A percentile compares a stretch with the other conserved stretches of the same genome.
phyloP scores from a whole-genome alignment of 2,797 vertebrate genomes.

The Balearica regulorum region DNA sequence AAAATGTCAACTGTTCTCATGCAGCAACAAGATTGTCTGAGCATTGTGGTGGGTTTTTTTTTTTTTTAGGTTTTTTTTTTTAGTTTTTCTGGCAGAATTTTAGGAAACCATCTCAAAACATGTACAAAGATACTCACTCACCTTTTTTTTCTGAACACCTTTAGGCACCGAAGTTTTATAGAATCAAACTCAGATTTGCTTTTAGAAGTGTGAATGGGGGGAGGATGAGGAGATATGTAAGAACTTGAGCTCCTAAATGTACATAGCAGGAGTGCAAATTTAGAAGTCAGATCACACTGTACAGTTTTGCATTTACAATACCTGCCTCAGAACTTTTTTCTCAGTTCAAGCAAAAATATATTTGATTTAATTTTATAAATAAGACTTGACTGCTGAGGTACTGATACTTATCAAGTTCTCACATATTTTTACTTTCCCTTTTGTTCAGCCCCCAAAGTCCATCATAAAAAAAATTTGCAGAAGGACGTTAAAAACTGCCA shows the following conservation, averaged over 20 bases:
- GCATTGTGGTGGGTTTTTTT: slow-evolving; percentile 38
- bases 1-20: slow-evolving; percentile 36
- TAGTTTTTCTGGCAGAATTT: slow-evolving; percentile 42
- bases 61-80: slow-evolving; percentile 12
- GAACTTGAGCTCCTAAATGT: neutral
- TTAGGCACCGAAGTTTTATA: slow-evolving; percentile 19
- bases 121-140: slow-evolving; percentile 12
- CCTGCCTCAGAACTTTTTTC: slow-evolving; percentile 6
- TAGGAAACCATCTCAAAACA: slow-evolving; percentile 17
- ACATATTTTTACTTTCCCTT: slow-evolving; percentile 11
- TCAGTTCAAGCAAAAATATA: slow-evolving; percentile 35
- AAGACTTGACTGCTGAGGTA: slow-evolving; percentile 43
- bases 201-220: neutral
- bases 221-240: neutral
- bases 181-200: neutral
- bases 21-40: slow-evolving; percentile 74
- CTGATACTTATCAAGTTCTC: slow-evolving; percentile 16
- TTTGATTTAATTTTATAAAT: neutral
- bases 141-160: slow-evolving; percentile 22
- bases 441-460: slow-evolving; percentile 20
- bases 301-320: neutral
- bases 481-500: slow-evolving; percentile 52
- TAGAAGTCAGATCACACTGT: neutral
- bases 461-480: slow-evolving; percentile 60
- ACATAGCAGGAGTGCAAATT: neutral